A percentile compares a stretch with the other conserved stretches of the same genome.
phyloP scores from a whole-genome alignment of 2,113 vertebrate species.

The Psittacula cyanocephala region DNA sequence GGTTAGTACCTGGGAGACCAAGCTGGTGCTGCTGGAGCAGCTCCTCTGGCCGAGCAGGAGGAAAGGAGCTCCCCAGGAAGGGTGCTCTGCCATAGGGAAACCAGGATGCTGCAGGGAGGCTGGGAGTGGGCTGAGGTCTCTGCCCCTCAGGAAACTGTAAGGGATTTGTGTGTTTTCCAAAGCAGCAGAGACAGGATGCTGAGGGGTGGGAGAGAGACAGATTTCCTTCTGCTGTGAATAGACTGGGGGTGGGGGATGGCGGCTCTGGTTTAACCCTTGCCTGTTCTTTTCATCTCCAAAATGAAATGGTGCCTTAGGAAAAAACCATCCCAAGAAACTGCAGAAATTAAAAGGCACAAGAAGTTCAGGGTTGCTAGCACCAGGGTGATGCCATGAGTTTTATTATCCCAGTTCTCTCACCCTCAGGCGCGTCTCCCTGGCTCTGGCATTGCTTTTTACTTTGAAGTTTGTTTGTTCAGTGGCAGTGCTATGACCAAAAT shows the following conservation, averaged over 20 bases:
- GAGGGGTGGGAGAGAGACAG: conserved; percentile 57
- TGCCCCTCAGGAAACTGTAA: conserved; percentile 39
- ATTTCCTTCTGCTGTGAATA: conserved; percentile 61
- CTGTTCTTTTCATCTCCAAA: not conserved
- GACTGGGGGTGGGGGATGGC: conserved; percentile 1
- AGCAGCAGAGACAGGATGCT: conserved; percentile 57
- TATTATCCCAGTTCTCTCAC: not conserved
- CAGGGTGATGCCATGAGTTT: not conserved
- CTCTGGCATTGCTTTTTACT: not conserved
- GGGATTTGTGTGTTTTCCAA: conserved; percentile 53
- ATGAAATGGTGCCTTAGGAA: not conserved
- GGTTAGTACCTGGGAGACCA: not conserved
- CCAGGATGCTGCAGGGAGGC: not conserved
- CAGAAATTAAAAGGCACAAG: not conserved
- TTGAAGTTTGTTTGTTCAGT: conserved; percentile 50
- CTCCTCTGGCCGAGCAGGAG: not conserved
- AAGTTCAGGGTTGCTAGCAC: not conserved
- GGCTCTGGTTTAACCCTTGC: conserved; percentile 12
- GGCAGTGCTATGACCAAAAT: not conserved
- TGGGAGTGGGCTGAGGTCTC: conserved; percentile 8
- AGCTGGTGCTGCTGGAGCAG: not conserved
- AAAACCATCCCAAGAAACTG: not conserved
- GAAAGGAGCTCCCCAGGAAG: not conserved
- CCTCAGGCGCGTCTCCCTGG: not conserved
- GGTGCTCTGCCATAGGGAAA: not conserved